A percentile compares a stretch with the other conserved stretches of the same genome.
phyloP scores from a whole-genome alignment of 2,888 invertebrate species.

The Doris montereyensis region DNA sequence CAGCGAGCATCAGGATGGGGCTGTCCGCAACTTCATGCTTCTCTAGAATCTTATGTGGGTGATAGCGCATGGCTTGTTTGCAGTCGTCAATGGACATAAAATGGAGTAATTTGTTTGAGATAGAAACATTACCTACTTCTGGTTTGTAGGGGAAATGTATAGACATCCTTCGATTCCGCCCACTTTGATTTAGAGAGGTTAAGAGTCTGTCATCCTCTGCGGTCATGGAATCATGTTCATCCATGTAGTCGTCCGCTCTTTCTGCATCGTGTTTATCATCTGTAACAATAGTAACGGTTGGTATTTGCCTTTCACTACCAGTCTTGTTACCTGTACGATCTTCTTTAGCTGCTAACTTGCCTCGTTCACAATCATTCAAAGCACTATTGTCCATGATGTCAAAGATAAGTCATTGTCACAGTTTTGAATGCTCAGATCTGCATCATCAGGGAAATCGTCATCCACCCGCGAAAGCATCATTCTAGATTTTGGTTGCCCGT shows the following conservation, averaged over 20 bases:
- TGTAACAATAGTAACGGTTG: too few relatives aligned
- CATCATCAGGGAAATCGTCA: conserved; percentile 3
- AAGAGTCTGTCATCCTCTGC: too few relatives aligned
- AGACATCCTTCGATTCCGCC: neutral
- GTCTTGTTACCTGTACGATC: too few relatives aligned
- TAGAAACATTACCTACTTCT: conserved; percentile 51
- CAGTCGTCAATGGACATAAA: conserved; percentile 64
- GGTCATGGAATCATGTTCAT: too few relatives aligned
- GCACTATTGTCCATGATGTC: too few relatives aligned
- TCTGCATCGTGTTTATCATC: too few relatives aligned
- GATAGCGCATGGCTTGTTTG: conserved; percentile 52
- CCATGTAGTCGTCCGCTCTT: too few relatives aligned
- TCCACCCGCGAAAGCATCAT: neutral
- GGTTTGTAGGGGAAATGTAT: neutral
- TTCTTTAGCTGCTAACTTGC: too few relatives aligned
- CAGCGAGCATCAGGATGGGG: neutral
- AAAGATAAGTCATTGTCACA: too few relatives aligned
- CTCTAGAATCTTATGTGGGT: conserved; percentile 36
- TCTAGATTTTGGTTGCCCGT: neutral
- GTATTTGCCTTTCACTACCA: too few relatives aligned
- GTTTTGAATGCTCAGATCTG: neutral
- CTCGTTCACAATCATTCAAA: too few relatives aligned
- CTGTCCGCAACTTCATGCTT: conserved; percentile 24
- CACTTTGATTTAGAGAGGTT: too few relatives aligned
- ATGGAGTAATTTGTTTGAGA: conserved; percentile 57